Conservation (phyloP, 2,888 invertebrate species). For the Resseliella maxima region DNA sequence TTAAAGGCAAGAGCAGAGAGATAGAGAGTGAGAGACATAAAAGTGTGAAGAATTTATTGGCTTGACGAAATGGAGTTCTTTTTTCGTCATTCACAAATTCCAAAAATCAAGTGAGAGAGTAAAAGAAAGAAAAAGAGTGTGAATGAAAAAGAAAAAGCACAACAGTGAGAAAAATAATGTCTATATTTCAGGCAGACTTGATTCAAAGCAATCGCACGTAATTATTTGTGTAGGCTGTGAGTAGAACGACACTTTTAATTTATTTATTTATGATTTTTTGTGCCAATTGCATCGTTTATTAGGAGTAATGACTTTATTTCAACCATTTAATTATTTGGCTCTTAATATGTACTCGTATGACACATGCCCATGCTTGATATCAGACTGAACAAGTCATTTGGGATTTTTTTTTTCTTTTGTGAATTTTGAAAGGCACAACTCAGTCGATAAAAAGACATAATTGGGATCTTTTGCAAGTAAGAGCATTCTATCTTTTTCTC, state of each 20-base stretch:
- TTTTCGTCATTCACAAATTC: constrained; percentile 18
- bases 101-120: not conserved
- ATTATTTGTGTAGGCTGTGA: constrained; percentile 45
- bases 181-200: constrained; percentile 35
- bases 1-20: not conserved
- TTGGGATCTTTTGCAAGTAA: too few relatives aligned
- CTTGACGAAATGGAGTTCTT: constrained; percentile 2
- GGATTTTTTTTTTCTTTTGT: not conserved
- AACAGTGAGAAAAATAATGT: not conserved
- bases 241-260: constrained; percentile 49
- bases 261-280: constrained; percentile 44
- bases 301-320: constrained; percentile 36
- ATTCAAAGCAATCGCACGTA: constrained; percentile 26
- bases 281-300: constrained; percentile 53
- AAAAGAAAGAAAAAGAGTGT: not conserved
- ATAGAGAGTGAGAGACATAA: not conserved
- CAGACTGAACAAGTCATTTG: not conserved
- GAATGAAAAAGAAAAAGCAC: not conserved
- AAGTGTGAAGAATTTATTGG: constrained; percentile 53
- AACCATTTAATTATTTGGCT: constrained; percentile 51
- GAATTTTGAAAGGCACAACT: not conserved
- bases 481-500: too few relatives aligned
- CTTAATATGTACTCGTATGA: not conserved
- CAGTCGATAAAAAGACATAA: too few relatives aligned
- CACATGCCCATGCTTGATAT: constrained; percentile 12